Conservation (phyloP, 2,113 vertebrate species). For the Rana temporaria region DNA sequence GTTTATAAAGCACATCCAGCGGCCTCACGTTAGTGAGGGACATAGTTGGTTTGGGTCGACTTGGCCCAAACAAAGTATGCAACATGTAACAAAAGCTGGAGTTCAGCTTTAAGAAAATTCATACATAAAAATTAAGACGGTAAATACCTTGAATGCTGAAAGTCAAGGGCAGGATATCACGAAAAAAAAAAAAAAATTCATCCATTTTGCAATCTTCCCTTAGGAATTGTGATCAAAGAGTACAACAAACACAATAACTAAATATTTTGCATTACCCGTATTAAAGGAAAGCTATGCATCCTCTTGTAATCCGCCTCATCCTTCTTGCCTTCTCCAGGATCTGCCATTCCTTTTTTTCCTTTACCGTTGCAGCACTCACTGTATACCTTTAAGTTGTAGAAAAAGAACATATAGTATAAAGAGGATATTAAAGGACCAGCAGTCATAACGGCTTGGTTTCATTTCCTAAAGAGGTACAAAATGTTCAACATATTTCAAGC, state of each 20-base stretch:
- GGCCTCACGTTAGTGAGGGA: too few species aligned
- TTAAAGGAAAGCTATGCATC: conserved; percentile 91
- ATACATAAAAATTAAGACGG: too few species aligned
- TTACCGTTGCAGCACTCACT: conserved; percentile 20
- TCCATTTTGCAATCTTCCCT: too few species aligned
- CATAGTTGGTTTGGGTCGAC: too few species aligned
- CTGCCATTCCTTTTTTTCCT: conserved; percentile 82
- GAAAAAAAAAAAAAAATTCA: too few species aligned
- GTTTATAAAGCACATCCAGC: too few species aligned
- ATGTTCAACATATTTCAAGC: neutral
- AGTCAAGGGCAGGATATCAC: too few species aligned
- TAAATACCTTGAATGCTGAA: too few species aligned
- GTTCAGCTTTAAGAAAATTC: too few species aligned
- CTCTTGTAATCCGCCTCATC: conserved; percentile 95
- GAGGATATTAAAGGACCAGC: neutral
- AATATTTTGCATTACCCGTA: conserved; percentile 80
- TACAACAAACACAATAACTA: neutral
- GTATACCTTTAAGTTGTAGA: conserved; percentile 16
- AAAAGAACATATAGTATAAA: conserved; percentile 6
- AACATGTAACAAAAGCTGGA: too few species aligned
- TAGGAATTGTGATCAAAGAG: neutral
- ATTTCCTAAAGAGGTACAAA: conserved; percentile 22
- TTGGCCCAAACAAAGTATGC: too few species aligned
- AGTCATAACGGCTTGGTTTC: neutral
- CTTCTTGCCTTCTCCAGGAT: conserved; percentile 87